phyloP scores from a whole-genome alignment of 30 jellyfish, hydroid and myxozoan genomes.

The Aurelia aurita complex sp. Pacific region DNA sequence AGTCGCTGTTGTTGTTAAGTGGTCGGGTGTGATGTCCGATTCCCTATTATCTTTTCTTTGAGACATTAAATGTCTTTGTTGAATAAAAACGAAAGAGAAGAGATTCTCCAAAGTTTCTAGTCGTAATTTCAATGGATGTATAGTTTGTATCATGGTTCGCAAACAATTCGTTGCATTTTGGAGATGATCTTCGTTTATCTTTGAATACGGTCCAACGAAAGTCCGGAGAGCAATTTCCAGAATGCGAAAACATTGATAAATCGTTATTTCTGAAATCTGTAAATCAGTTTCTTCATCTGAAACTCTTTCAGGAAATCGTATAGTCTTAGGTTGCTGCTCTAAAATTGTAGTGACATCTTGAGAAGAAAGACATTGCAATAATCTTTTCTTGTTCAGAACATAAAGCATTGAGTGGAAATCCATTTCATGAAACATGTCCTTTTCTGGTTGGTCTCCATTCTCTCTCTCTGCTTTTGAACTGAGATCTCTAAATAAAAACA shows the following conservation, averaged over 20 bases:
- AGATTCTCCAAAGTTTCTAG: constrained; percentile 80
- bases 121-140: constrained; percentile 61
- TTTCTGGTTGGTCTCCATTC: background rate
- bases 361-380: constrained; percentile 25
- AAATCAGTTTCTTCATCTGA: background rate
- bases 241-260: constrained; percentile 52
- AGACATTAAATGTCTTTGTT: constrained; percentile 48
- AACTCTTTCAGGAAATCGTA: background rate
- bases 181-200: background rate
- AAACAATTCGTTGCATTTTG: background rate
- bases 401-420: constrained; percentile 60
- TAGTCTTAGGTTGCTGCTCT: constrained; percentile 38
- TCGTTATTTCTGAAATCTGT: constrained; percentile 15
- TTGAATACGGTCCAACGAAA: constrained; percentile 1
- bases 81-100: constrained; percentile 74
- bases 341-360: constrained; percentile 65
- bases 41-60: background rate
- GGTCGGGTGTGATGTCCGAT: background rate
- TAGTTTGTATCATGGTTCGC: constrained; percentile 21
- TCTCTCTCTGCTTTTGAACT: no score
- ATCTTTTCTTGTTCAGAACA: constrained; percentile 61
- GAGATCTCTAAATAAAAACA: no score
- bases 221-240: constrained; percentile 17
- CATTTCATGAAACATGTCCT: constrained; percentile 54
- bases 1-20: no score